Base-by-base conservation (phyloP, 2,113 vertebrate species). In the Mirounga angustirostris region DNA sequence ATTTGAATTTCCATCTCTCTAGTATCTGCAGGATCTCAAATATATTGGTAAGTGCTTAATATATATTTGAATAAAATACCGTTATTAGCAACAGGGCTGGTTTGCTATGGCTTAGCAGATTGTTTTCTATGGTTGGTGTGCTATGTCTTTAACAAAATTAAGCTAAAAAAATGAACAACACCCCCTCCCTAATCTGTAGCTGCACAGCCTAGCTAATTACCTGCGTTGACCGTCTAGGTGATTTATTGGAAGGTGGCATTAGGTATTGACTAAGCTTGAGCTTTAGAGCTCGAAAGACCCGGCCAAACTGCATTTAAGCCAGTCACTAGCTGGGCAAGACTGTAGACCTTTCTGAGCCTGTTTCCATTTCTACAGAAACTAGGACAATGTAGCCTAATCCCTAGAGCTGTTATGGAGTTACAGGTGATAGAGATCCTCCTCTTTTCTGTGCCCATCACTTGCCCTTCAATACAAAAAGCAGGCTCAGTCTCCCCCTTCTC, bases 121-220 rank as follows among this genome's bases (percentile, higher is more conserved):
- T 90, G 4, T 40, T 74, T 89, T 90, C 52, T 85, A 74, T 58
- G 67, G 50, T 33, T 95, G 76, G 10, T 16, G 12, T 83, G 28
- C 40, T 91, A 16, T 33, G 0, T 92, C 56, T 92, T 80, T 56
- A 71, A 69, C 36, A 90, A 92, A 76, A 76, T 94, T 61, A 81
- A 96, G 50, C 3, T 87, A 50, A 87, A 80, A 97, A 97, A 85
- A 67, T 73, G 56, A 91, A 82, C 14, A 46, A 0, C 59, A 21
- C 26, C 4, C 15, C 92, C 9, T 76, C 50, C 36, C 19, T 2
- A 33, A 13, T 67, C 40, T 40, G 3, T 46, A 74, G 50, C 46
- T 80, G 87, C 52, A 81, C 9, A 74, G 59, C 33, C 26, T 11
- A 91, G 59, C 19, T 95, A 71, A 86, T 89, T 89, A 18, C 33